Base-by-base conservation (phyloP, 2,888 invertebrate genomes). In the Exephanes ischioxanthus region DNA sequence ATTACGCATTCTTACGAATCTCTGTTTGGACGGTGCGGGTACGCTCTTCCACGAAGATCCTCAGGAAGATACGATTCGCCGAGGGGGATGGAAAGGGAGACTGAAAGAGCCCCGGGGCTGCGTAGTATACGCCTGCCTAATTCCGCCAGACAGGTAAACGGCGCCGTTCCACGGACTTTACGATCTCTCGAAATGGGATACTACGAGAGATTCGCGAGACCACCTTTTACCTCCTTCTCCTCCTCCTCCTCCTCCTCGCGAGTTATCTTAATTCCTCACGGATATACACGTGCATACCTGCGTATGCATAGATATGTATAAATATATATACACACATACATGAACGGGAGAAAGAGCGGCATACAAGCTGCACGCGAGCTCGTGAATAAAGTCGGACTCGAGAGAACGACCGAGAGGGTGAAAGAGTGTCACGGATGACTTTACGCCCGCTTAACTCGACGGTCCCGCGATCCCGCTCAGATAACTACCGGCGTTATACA, bases 121-220 rank as follows among this genome's bases (percentile, higher is more conserved):
- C 33, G 55, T 80, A 33, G 80, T 78, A 78, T 78, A 78, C 81
- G 82, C 80, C 76, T 51, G 84, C 83, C 83, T 87, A 85, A 87
- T 87, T 83, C 78, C 70, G 68, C 79, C 72, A 85, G 87, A 83
- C 85, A 87, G 83, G 87, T 87, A 87, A 87, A 87, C 85, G 85
- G 83, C 78, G 81, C 71, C 83, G 76, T 87, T 85, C 79, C 85
- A 71, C 85, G 71, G 79, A 83, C 80, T 87, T 87, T 87, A 86
- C 86, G 85, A 86, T 85, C 79, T 80, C 73, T 80, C 80, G 83
- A 85, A 85, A 84, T 86, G 85, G 81, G 83, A 85, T 81, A 80
- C 78, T 73, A 86, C 73, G 76, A 71, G 67, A 84, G 67, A 48
- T 30, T 77, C 72, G 72, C 61, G 68, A 80, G 83, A 80, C 72